A percentile compares a stretch with the other conserved stretches of the same genome.
Conservation (phyloP, 2,797 vertebrate species). For the Sarcophilus harrisii region DNA sequence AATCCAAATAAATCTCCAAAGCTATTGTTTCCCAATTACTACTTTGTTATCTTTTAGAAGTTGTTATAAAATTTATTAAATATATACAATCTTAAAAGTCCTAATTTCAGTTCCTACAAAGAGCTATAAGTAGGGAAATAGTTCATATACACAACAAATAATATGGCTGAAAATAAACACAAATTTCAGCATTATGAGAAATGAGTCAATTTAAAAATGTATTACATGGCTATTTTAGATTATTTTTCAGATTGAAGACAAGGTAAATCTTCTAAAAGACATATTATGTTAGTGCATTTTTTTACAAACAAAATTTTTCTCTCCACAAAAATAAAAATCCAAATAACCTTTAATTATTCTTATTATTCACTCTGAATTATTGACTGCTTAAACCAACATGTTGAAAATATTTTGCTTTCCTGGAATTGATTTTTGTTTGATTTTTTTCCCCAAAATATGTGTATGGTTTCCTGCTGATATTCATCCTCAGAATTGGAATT, state of each 20-base stretch:
- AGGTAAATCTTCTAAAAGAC: constrained; percentile 39
- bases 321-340: constrained; percentile 46
- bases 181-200: constrained; percentile 31
- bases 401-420: constrained; percentile 67
- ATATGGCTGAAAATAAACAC: constrained; percentile 40
- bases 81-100: constrained; percentile 30
- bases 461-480: constrained; percentile 42
- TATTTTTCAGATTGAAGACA: constrained; percentile 48
- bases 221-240: constrained; percentile 16
- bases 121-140: constrained; percentile 30
- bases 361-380: constrained; percentile 56
- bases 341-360: constrained; percentile 17
- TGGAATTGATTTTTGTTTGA: constrained; percentile 59
- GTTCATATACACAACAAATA: constrained; percentile 50
- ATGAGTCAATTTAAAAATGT: constrained; percentile 42
- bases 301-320: neutral
- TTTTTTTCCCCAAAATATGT: constrained; percentile 44
- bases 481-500: constrained; percentile 58
- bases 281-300: neutral
- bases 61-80: constrained; percentile 48
- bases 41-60: constrained; percentile 12
- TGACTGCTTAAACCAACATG: constrained; percentile 51
- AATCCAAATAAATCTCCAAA: neutral
- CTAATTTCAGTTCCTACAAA: constrained; percentile 29
- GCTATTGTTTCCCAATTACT: constrained; percentile 23